Conservation (phyloP, 1,140 invertebrate genomes). For the Dendrolimus kikuchii region DNA sequence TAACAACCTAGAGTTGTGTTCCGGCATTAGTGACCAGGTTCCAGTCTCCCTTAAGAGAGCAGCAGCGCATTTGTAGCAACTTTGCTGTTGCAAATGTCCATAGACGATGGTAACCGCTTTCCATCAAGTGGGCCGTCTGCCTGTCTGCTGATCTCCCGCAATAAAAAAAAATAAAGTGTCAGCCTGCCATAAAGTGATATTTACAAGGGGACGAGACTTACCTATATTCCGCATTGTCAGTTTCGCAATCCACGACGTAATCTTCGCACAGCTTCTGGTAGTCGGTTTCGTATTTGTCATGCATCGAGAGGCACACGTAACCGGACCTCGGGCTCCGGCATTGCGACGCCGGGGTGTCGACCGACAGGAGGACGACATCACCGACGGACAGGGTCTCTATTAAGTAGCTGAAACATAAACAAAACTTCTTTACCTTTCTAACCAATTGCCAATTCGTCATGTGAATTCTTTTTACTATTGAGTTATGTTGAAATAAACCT, state of each 20-base stretch:
- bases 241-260: constrained; percentile 22
- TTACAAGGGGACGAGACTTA: constrained; percentile 14
- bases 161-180: neutral
- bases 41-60: too few species aligned
- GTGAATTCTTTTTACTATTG: neutral
- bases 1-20: too few species aligned
- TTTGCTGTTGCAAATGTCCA: too few species aligned
- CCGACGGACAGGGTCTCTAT: constrained; percentile 25
- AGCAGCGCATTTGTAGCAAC: too few species aligned
- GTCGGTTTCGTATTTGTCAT: constrained; percentile 13
- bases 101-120: too few species aligned
- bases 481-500: too few species aligned
- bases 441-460: too few species aligned
- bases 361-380: constrained; percentile 25
- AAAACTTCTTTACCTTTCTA: too few species aligned
- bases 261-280: constrained; percentile 30
- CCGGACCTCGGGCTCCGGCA: constrained; percentile 15
- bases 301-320: constrained; percentile 30
- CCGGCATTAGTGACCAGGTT: too few species aligned
- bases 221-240: constrained; percentile 11
- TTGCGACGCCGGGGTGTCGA: constrained; percentile 21
- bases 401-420: constrained; percentile 24
- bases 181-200: neutral
- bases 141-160: too few species aligned
- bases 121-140: too few species aligned